Conservation (phyloP, 2,888 invertebrate species). For the Lamellibrachia satsuma region DNA sequence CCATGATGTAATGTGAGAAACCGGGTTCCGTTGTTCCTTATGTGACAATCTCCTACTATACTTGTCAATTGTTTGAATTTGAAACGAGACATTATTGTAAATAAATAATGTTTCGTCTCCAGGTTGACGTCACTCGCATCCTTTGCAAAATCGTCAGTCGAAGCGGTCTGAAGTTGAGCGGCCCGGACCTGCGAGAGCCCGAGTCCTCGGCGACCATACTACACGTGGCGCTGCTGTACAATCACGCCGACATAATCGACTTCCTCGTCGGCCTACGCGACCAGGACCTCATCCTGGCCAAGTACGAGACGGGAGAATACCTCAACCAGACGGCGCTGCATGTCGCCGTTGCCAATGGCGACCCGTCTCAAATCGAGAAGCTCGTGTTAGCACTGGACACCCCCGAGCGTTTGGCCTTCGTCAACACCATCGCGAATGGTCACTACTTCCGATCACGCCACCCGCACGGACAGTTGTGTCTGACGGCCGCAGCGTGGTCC, state of each 20-base stretch:
- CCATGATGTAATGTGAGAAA: too few species aligned
- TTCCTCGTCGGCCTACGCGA: conserved; percentile 38
- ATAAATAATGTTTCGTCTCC: background rate
- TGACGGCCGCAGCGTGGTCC: conserved; percentile 45
- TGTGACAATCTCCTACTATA: too few species aligned
- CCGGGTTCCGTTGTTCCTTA: too few species aligned
- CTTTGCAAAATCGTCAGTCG: conserved; percentile 43
- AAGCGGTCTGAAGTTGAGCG: conserved; percentile 37
- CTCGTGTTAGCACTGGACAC: conserved; percentile 37
- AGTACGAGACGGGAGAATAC: conserved; percentile 42
- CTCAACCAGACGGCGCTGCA: conserved; percentile 43
- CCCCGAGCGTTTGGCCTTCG: conserved; percentile 30
- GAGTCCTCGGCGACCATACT: conserved; percentile 43
- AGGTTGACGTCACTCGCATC: conserved; percentile 38
- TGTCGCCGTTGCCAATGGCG: conserved; percentile 44
- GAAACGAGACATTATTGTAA: background rate
- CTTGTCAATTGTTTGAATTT: too few species aligned
- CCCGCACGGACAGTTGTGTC: conserved; percentile 40
- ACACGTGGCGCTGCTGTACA: conserved; percentile 44
- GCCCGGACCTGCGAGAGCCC: conserved; percentile 39
- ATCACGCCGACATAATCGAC: conserved; percentile 39
- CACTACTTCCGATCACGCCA: conserved; percentile 41
- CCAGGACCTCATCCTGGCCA: conserved; percentile 40
- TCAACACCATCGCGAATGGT: conserved; percentile 44
- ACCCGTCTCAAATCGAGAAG: conserved; percentile 38